Conservation (phyloP, 2,797 vertebrate genomes). For the Epinephelus coioides region DNA sequence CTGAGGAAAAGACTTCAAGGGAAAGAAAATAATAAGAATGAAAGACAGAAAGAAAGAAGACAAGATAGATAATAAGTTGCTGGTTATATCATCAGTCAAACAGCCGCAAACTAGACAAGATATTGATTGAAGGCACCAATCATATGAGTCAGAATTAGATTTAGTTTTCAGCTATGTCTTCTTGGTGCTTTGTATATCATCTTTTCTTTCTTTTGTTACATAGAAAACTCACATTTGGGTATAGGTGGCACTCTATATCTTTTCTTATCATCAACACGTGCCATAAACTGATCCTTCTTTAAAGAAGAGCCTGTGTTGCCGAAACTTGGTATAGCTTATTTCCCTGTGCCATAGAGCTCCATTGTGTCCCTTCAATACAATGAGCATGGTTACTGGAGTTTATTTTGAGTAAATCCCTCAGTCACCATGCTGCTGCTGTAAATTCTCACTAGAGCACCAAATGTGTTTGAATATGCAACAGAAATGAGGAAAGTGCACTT, state of each 20-base stretch:
- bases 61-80: conserved; percentile 2
- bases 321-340: background rate
- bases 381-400: background rate
- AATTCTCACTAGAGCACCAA: background rate
- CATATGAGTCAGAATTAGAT: conserved; percentile 8
- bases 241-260: background rate
- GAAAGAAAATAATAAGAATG: background rate
- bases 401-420: background rate
- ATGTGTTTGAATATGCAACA: too few relatives aligned
- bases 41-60: conserved; percentile 1
- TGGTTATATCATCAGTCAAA: background rate
- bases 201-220: conserved; percentile 12
- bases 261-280: background rate
- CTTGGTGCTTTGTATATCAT: conserved; percentile 6
- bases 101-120: background rate
- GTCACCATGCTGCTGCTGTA: background rate
- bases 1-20: background rate
- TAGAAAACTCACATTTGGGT: background rate
- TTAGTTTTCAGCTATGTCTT: conserved; percentile 7
- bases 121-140: conserved; percentile 23
- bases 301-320: background rate
- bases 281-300: background rate
- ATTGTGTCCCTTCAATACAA: background rate
- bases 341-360: background rate
- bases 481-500: background rate